Percentiles rank a stretch among this genome's conserved stretches.
These are phyloP conservation scores for Unio delphinus DNA, from an alignment of 2,888 invertebrate genomes.

Conservation along the genomic window DNA sequence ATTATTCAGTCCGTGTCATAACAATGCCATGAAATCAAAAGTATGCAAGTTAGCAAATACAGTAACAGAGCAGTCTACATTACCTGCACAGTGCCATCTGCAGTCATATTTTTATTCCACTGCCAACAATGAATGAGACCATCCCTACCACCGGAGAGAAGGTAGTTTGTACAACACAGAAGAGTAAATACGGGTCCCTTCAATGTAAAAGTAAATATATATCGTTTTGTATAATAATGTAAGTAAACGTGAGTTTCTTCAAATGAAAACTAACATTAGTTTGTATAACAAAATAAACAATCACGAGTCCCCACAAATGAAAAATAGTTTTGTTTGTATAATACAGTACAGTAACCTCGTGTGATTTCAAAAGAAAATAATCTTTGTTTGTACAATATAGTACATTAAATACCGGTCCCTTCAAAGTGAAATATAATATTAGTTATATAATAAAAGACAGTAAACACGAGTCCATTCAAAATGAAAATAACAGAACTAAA, in stretches of 20 bases:
- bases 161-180: conserved; percentile 35
- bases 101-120: conserved; percentile 63
- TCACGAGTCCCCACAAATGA: conserved; percentile 56
- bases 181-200: conserved; percentile 64
- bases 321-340: conserved; percentile 17
- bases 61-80: neutral
- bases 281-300: conserved; percentile 9
- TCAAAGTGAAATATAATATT: neutral
- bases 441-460: conserved; percentile 41
- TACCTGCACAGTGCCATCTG: conserved; percentile 50
- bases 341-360: conserved; percentile 57
- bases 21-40: no score
- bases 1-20: no score
- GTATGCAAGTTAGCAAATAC: no score
- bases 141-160: conserved; percentile 65
- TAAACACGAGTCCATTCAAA: conserved; percentile 63
- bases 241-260: no score
- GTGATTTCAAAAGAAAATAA: conserved; percentile 37
- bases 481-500: neutral
- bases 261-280: no score
- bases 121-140: conserved; percentile 57
- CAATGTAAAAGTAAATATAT: no score
- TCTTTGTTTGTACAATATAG: conserved; percentile 28
- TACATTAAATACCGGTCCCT: conserved; percentile 64
- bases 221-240: no score